Base-by-base conservation (phyloP, 2,888 invertebrate genomes). In the Drosophila robusta region DNA sequence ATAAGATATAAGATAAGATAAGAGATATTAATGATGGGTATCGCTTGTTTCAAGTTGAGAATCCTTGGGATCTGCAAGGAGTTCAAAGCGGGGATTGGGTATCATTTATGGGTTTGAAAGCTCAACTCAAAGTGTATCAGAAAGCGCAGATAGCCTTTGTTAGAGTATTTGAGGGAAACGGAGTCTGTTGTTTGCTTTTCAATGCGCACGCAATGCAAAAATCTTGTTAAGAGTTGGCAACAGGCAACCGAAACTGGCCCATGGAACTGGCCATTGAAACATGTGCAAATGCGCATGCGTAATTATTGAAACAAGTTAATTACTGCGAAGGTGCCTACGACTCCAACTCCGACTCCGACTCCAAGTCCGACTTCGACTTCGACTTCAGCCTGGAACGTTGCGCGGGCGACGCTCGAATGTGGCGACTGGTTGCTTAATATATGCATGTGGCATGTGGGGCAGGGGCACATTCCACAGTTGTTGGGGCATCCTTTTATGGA, bases 221-320 rank as follows among this genome's bases (percentile, higher is more conserved):
- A 90, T 85, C 87, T 89, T 90, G 89, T 90, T 90, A 69, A 78
- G 41, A 42, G 46, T 42, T 63, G 78, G 52, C 78, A 78, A 64
- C 70, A 54, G 61, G 54, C 69, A 60, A 34, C 32, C 44, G 34
- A 38, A 38, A 24, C 57, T 45, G 49, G 39, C 46, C 39, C 42
- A 61, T 8, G 60, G 68, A 60, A 41, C 45, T 46, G 63, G 68
- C 24, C 65, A 61, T 71, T 45, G 75, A 70, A 85, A 89, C 85
- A 89, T 85, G 88, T 86, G 89, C 86, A 88, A 80, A 87, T 89
- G 80, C 75, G 89, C 85, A 87, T 87, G 86, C 88, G 89, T 83
- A 88, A 87, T 87, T 87, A 89, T 88, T 89, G 89, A 78, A 89
- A 88, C 89, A 89, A 87, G 89, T 89, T 89, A 89, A 87, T 87